phyloP scores from a whole-genome alignment of 2,888 invertebrate genomes.

The Spatulosminthurus flaviceps region DNA sequence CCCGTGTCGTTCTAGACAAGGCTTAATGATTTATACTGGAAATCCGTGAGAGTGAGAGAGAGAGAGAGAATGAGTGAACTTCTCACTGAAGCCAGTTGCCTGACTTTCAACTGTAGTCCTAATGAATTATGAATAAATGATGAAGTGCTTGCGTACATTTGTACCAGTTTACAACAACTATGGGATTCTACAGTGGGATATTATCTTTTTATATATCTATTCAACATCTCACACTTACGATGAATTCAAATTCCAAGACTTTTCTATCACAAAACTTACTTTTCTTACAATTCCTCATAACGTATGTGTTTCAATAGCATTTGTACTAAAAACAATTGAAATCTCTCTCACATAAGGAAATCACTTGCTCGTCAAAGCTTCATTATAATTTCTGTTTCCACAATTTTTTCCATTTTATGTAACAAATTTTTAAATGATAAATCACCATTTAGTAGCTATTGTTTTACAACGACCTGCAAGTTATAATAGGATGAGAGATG shows the following conservation, averaged over 20 bases:
- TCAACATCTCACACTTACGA: neutral
- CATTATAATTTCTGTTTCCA: neutral
- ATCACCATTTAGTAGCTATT: neutral
- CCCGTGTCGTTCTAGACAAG: conserved; percentile 38
- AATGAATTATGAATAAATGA: conserved; percentile 33
- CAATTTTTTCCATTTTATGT: neutral
- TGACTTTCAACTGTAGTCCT: neutral
- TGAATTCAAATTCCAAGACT: neutral
- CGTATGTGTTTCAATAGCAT: too few relatives aligned
- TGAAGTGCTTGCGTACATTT: conserved; percentile 1
- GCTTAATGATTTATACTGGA: conserved; percentile 37
- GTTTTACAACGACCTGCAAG: neutral
- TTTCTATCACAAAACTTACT: neutral
- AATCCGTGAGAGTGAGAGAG: too few relatives aligned
- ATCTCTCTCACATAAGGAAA: too few relatives aligned
- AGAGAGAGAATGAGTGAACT: too few relatives aligned
- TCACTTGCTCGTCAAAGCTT: neutral
- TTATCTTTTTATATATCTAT: neutral
- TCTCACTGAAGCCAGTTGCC: conserved; percentile 22
- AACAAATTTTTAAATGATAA: neutral
- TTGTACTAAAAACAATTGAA: too few relatives aligned
- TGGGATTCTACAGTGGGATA: neutral
- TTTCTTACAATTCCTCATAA: too few relatives aligned
- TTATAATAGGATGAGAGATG: too few relatives aligned
- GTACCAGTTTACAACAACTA: neutral